Evolutionary conservation across 2,113 vertebrate genomes (phyloP), one percentile per base, ranked within the genome.

Genomic region (Sylvietta virens): DNA sequence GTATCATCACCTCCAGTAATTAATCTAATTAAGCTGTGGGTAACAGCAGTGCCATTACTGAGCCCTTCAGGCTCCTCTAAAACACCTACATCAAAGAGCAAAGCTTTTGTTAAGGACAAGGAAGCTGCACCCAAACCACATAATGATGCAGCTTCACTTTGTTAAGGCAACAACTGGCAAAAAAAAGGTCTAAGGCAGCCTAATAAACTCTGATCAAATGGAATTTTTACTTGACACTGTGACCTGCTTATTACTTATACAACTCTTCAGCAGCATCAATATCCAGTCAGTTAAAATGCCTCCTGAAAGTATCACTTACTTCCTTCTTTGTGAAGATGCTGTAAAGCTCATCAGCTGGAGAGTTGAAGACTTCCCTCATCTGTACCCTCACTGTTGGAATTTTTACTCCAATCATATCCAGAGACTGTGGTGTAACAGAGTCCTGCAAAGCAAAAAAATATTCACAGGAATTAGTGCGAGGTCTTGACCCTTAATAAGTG

Each of bases 271-370:
- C 7, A 57, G 3, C 5, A 76, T 11, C 27, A 60, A 11, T 26
- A 40, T 24, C 33, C 11, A 10, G 6, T 11, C 33, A 33, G 15
- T 45, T 80, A 6, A 4, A 56, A 2, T 31, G 6, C 7, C 64
- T 58, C 12, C 13, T 51, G 10, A 27, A 77, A 37, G 23, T 9
- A 31, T 26, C 45, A 77, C 97, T 97, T 56, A 97, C 96, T 6
- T 98, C 97, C 47, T 97, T 96, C 39, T 96, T 95, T 30, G 97
- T 97, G 84, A 98, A 98, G 89, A 97, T 56, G 53, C 91, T 86
- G 11, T 98, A 97, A 11, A 98, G 93, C 54, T 96, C 80, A 4
- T 97, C 97, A 22, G 82, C 93, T 27, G 95, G 66, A 22, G 95
- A 91, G 48, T 76, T 91, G 40, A 98, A 97, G 18, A 81, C 44